A percentile compares a stretch with the other conserved stretches of the same genome.
phyloP scores from a whole-genome alignment of 2,888 invertebrate genomes.

The Alloscopus bannaensis region DNA sequence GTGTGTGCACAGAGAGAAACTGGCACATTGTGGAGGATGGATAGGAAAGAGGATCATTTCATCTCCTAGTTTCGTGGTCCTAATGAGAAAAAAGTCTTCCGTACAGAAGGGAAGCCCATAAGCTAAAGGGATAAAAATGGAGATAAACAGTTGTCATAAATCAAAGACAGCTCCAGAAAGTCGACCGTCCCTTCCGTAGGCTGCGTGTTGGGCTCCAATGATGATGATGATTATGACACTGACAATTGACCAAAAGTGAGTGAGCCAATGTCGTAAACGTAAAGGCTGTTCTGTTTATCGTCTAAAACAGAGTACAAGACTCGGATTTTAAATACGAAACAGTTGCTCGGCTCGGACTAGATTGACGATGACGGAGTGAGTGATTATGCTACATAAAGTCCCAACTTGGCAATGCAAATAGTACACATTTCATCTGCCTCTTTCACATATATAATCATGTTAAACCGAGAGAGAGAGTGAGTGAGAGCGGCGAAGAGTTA shows the following conservation, averaged over 20 bases:
- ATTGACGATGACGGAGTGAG: conserved; percentile 43
- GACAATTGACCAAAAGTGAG: background rate
- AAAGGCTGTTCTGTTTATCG: conserved; percentile 23
- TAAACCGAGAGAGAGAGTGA: too few relatives aligned
- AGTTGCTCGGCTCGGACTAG: background rate
- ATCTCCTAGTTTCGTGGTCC: too few relatives aligned
- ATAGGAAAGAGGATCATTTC: too few relatives aligned
- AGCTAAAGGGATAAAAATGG: conserved; percentile 62
- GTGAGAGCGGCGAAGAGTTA: conserved; percentile 5
- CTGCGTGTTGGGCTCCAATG: background rate
- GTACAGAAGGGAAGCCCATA: conserved; percentile 51
- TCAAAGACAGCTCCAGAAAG: conserved; percentile 50
- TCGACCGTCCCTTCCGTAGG: conserved; percentile 24
- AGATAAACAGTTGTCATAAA: conserved; percentile 68
- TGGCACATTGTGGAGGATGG: conserved; percentile 5
- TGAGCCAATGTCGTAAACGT: conserved; percentile 18
- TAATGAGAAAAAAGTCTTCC: conserved; percentile 40
- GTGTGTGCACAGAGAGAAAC: conserved; percentile 6
- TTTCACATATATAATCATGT: too few relatives aligned
- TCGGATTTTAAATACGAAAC: background rate
- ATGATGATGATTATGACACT: background rate
- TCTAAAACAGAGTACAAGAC: conserved; percentile 20
- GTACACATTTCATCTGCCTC: too few relatives aligned
- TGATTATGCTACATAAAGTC: conserved; percentile 33
- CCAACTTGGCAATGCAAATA: conserved; percentile 37